Evolutionary conservation across 2,888 invertebrate species (phyloP), one percentile per base, ranked within the genome.

Genomic region (Drosophila quinaria): DNA sequence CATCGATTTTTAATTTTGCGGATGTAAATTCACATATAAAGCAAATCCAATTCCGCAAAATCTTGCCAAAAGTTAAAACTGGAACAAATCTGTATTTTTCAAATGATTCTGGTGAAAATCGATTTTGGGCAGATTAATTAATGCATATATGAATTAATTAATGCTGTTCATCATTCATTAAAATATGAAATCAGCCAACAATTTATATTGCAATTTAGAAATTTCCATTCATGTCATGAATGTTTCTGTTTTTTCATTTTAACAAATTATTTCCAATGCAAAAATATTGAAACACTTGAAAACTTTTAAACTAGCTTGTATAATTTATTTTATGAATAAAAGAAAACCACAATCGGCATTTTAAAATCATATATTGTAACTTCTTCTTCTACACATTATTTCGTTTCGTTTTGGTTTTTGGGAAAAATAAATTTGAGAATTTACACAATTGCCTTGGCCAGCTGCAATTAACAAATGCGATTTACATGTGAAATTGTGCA

Each of bases 401-500:
- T 17, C 4, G 11, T 17, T n/a, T 25, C 4, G 11, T n/a, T 51
- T 19, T 9, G n/a, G 4, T 25, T 46, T 37, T 37, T 13, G n/a
- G 0, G 25, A 1, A 8, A 44, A 74, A 33, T 35, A 13, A 47
- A 33, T 51, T 35, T 47, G 17, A 37, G 42, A 55, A 50, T 56
- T 54, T 47, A 47, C 56, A 47, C 63, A 75, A 62, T 66, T 55
- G 61, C 29, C 35, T 49, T 74, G 69, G 75, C 52, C 66, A 63
- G 56, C 70, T 74, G 77, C 70, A 64, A 50, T 74, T 58, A 61
- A 67, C 77, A 74, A 80, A 65, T 76, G 80, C 58, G 41, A 76
- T 55, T 76, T 76, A 68, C 77, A 78, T 64, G 47, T 64, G 63
- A 75, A 80, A 79, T 80, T 80, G 67, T 56, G 80, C 80, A 72